Conservation (phyloP, 2,797 vertebrate species). For the Coendou prehensilis region DNA sequence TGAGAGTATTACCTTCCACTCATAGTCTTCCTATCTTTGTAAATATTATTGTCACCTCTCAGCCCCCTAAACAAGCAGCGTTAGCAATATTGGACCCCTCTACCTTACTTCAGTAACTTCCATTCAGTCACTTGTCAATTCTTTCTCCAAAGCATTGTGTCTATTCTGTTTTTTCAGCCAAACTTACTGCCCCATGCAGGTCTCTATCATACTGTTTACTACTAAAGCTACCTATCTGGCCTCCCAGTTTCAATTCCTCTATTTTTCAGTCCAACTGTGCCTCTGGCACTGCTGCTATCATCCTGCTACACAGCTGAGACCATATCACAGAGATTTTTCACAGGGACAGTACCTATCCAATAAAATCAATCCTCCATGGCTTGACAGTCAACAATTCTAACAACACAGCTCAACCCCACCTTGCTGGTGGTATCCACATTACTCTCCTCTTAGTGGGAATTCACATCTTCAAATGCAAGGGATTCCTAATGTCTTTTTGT, state of each 20-base stretch:
- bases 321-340: not conserved
- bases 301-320: not conserved
- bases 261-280: not conserved
- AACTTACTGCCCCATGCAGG: not conserved
- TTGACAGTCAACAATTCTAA: not conserved
- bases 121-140: not conserved
- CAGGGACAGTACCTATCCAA: not conserved
- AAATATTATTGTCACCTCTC: not conserved
- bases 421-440: not conserved
- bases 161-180: not conserved
- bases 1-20: not conserved
- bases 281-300: not conserved
- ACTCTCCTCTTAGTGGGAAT: not conserved
- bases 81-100: not conserved
- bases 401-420: not conserved
- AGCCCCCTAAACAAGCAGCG: not conserved
- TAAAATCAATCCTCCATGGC: not conserved
- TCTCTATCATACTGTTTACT: not conserved
- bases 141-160: not conserved
- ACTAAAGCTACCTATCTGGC: not conserved
- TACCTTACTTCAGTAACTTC: not conserved
- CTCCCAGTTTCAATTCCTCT: not conserved
- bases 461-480: not conserved
- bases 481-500: not conserved
- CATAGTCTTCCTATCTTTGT: not conserved